Base-by-base conservation (phyloP, 1,140 invertebrate genomes). In the Drosophila insularis region DNA sequence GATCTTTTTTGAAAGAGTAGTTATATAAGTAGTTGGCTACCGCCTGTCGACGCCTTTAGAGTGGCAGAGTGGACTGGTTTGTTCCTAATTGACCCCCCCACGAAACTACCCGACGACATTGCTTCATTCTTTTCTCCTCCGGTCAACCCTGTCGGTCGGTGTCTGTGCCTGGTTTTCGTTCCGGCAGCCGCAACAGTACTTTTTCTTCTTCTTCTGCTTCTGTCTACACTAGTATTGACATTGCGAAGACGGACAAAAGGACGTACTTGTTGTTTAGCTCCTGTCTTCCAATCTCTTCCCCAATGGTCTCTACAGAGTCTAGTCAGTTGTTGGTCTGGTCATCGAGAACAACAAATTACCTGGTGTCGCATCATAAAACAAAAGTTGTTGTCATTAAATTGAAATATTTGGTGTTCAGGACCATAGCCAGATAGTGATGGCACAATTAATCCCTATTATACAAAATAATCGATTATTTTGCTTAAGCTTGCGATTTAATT, bases 141-240 rank as follows among this genome's bases (percentile, higher is more conserved):
- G 59, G 62, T 74, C 71, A 59, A 37, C 40, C 43, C 32, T 23
- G 10, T 27, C 27, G 27, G 4, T 27, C 27, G 27, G 27, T 60
- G 39, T 66, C 40, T 71, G 53, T 46, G 23, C 4, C 19, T 27
- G 21, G 23, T 40, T 46, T 37, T 40, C 71, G 71, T 74, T 73
- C 70, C 66, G 60, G 60, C 66, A 68, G 59, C 50, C 46, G 53
- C 43, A 53, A 46, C 27, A 27, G 27, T 27, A 27, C 27, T 27
- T 27, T 5, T 27, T 27, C 23, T 23, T 1, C 23, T 23, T 23
- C 23, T 50, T n/a, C 31, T 13, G 5, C 21, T 19, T 13, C 46
- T 68, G 55, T 27, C 11, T 53, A 43, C 32, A 11, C 63, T 62
- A 71, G 61, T 74, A 77, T 64, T 76, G 74, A 77, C 74, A 77